Evolutionary conservation across 2,888 invertebrate genomes (phyloP), one percentile per base, ranked within the genome.

Genomic region (Chymomyza procnemis): DNA sequence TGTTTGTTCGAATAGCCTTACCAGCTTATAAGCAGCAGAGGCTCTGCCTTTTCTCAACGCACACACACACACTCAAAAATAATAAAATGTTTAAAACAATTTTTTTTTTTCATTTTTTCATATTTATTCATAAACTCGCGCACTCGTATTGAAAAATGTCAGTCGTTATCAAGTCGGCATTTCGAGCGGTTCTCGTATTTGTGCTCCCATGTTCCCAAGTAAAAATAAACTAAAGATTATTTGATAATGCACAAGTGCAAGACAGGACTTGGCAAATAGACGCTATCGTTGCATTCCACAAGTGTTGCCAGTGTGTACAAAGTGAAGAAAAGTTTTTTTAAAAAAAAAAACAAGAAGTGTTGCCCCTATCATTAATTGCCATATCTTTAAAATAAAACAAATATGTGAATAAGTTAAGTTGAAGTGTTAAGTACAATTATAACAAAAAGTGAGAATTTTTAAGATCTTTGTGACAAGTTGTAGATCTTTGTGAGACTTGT

Each of bases 81-180:
- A 26, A 26, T 26, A 41, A 41, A 9, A 59, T 67, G 67, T 71
- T 64, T 56, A 48, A 19, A 19, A 22, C 58, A 48, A 64, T 64
- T 69, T 64, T 46, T 59, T 47, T 54, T 62, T 69, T 59, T 47
- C 50, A 63, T 69, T 19, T 61, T 62, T 65, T 12, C 46, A 56
- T 55, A 66, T 66, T 56, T 54, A 55, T 58, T 69, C 47, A 64
- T 67, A 64, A 69, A 64, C 60, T 50, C 34, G 60, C 57, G 61
- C 70, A 61, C 71, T 69, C 66, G 71, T 70, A 69, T 71, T 66
- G 60, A 52, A 69, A 63, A 67, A 64, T 70, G 66, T 67, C 85
- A 87, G 88, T 87, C 77, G 85, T 83, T 87, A 87, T 85, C 76
- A 85, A 76, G 76, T 73, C 88, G 78, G 73, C 85, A 75, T 46